These are phyloP conservation scores for Gadopsis marmoratus DNA, from an alignment of 2,797 vertebrate genomes.

Conservation along the genomic window DNA sequence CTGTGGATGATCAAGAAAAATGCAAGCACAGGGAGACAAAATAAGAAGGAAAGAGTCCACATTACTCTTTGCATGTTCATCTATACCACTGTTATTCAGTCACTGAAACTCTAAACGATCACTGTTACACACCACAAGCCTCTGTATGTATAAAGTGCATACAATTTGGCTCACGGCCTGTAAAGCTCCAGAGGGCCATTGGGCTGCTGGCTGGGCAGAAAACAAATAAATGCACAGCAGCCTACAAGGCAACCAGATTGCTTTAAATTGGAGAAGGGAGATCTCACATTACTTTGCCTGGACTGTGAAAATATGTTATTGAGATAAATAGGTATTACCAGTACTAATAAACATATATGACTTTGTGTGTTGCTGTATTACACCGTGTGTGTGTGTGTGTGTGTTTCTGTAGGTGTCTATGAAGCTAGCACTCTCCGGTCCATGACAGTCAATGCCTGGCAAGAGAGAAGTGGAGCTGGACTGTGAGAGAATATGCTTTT, in stretches of 20 bases:
- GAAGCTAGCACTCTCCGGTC: conserved; percentile 19
- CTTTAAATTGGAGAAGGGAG: conserved; percentile 65
- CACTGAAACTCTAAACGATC: conserved; percentile 27
- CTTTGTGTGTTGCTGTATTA: conserved; percentile 20
- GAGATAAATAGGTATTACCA: conserved; percentile 45
- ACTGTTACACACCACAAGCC: conserved; percentile 22
- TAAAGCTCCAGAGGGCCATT: conserved; percentile 59
- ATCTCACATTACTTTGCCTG: conserved; percentile 67
- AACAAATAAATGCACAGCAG: conserved; percentile 57
- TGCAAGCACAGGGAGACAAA: conserved; percentile 54
- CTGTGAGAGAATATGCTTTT: conserved; percentile 70
- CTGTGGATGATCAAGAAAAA: conserved; percentile 60
- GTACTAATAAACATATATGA: conserved; percentile 49
- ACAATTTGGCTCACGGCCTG: conserved; percentile 37
- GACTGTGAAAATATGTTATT: conserved; percentile 52
- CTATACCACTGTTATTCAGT: conserved; percentile 16
- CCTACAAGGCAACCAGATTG: conserved; percentile 50
- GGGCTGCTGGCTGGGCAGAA: conserved; percentile 46
- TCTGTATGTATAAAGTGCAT: conserved; percentile 35
- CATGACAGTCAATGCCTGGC: conserved; percentile 22
- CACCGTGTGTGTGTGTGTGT: neutral
- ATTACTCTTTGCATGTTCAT: conserved; percentile 10
- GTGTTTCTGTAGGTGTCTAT: conserved; percentile 4
- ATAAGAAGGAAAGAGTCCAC: conserved; percentile 14
- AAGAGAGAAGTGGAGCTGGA: conserved; percentile 28